Conservation (phyloP, 2,888 invertebrate genomes). For the Phortica okadai region DNA sequence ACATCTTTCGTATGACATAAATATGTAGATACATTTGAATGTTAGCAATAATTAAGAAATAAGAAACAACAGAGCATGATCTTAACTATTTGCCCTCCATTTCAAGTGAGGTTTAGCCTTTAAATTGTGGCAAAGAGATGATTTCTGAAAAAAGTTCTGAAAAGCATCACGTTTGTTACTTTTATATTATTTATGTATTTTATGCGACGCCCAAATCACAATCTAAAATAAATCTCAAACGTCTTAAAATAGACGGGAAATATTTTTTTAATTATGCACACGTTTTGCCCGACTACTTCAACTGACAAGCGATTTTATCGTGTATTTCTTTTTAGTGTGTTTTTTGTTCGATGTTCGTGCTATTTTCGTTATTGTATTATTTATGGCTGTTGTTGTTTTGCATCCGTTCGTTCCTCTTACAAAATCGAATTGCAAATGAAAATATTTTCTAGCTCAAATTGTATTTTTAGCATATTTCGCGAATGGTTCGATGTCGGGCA, state of each 20-base stretch:
- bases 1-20: too few relatives aligned
- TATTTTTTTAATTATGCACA: slow-evolving; percentile 53
- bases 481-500: too few relatives aligned
- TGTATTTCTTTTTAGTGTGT: background rate
- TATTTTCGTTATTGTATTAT: slow-evolving; percentile 20
- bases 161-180: slow-evolving; percentile 59
- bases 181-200: background rate
- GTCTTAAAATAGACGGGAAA: background rate
- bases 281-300: slow-evolving; percentile 54
- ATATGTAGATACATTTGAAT: too few relatives aligned
- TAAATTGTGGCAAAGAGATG: too few relatives aligned
- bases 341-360: background rate
- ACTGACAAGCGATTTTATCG: background rate
- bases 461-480: slow-evolving; percentile 39
- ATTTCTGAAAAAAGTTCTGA: background rate
- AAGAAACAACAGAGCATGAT: background rate
- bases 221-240: too few relatives aligned
- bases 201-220: too few relatives aligned
- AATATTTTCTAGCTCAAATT: slow-evolving; percentile 33
- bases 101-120: too few relatives aligned
- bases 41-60: too few relatives aligned
- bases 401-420: background rate
- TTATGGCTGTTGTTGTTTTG: slow-evolving; percentile 29
- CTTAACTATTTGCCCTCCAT: background rate
- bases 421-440: slow-evolving; percentile 7